Conservation (phyloP, 2,113 vertebrate species). For the Dinomys branickii region DNA sequence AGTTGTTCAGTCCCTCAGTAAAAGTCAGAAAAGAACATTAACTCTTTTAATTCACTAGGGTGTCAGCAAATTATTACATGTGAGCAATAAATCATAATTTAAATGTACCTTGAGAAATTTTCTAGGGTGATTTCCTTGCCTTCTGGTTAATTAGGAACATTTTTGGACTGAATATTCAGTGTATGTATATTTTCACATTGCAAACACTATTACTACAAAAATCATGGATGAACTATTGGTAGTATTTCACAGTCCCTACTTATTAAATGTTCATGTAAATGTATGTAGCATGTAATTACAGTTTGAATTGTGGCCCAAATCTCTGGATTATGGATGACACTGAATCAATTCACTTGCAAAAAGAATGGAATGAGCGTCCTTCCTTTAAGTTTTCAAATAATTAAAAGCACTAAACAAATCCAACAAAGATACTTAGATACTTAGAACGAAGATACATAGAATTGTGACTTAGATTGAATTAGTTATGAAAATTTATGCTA, state of each 20-base stretch:
- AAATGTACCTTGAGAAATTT: slow-evolving; percentile 15
- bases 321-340: neutral
- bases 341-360: neutral
- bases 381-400: neutral
- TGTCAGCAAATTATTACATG: slow-evolving; percentile 23
- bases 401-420: slow-evolving; percentile 22
- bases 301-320: neutral
- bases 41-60: slow-evolving; percentile 53
- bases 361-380: neutral
- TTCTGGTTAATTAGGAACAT: slow-evolving; percentile 48
- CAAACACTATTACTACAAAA: slow-evolving; percentile 8
- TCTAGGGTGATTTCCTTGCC: slow-evolving; percentile 20
- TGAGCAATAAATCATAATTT: slow-evolving; percentile 58
- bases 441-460: neutral
- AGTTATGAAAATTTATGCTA: slow-evolving; percentile 45
- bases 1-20: neutral
- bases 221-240: neutral
- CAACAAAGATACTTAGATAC: neutral
- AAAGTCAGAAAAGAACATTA: slow-evolving; percentile 60
- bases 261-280: neutral
- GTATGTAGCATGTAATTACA: neutral
- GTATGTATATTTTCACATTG: neutral
- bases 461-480: slow-evolving; percentile 47
- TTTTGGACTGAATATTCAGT: neutral
- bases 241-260: neutral